Conservation (phyloP, 1,140 invertebrate species). For the Charaxes varanes region DNA sequence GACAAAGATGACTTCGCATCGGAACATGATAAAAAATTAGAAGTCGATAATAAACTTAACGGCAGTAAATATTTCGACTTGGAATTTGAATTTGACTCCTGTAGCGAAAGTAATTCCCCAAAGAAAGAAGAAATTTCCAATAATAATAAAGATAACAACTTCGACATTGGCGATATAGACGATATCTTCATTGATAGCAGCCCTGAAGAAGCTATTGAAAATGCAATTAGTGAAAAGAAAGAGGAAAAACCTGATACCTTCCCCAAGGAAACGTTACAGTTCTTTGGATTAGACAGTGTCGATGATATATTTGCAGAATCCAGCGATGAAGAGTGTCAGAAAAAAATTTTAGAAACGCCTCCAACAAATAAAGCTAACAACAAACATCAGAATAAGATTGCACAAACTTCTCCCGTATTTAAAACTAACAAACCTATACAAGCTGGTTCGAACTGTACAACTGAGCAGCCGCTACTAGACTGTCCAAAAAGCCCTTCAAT, state of each 20-base stretch:
- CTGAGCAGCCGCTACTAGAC: neutral
- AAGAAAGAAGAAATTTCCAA: constrained; percentile 10
- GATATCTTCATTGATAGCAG: constrained; percentile 58
- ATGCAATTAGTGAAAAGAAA: constrained; percentile 15
- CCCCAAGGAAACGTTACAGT: constrained; percentile 42
- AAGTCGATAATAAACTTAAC: constrained; percentile 2
- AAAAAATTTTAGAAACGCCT: too few relatives aligned
- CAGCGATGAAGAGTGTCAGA: constrained; percentile 34
- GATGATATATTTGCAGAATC: constrained; percentile 65
- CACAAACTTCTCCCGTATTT: too few relatives aligned
- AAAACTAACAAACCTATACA: too few relatives aligned
- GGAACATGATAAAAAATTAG: constrained; percentile 3
- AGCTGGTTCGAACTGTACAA: too few relatives aligned
- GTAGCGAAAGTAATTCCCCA: constrained; percentile 10
- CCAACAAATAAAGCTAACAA: constrained; percentile 11
- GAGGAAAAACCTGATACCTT: constrained; percentile 16
- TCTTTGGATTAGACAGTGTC: constrained; percentile 59
- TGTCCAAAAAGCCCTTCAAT: constrained; percentile 46
- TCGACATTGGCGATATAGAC: constrained; percentile 57
- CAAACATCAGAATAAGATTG: too few relatives aligned
- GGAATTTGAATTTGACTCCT: constrained; percentile 35
- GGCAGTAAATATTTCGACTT: constrained; percentile 30
- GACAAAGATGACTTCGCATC: neutral
- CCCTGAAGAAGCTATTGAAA: constrained; percentile 18
- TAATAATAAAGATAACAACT: constrained; percentile 26